Percentiles rank a stretch among this genome's conserved stretches.
Evolutionary conservation across 1,140 invertebrate species (phyloP).

Genomic region (Amphibalanus amphitrite): DNA sequence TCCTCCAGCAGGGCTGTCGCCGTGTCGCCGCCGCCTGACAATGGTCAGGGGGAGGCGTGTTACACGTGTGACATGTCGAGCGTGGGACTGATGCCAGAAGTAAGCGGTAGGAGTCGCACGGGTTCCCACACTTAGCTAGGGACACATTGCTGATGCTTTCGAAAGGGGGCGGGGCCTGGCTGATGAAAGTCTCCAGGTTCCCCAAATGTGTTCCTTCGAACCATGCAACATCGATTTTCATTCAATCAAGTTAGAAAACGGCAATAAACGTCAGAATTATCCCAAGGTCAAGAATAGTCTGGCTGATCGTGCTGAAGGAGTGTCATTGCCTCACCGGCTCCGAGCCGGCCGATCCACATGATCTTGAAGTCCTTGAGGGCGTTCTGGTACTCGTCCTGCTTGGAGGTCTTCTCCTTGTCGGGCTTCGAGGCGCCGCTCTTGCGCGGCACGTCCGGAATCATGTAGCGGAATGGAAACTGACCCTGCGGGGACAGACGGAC

Average conservation of each 20-base stretch:
- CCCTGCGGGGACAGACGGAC: too few species aligned
- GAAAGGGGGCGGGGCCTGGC: too few species aligned
- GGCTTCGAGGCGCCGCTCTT: not conserved
- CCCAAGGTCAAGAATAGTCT: too few species aligned
- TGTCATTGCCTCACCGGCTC: not conserved
- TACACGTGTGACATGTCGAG: too few species aligned
- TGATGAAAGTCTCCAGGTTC: too few species aligned
- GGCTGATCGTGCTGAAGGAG: too few species aligned
- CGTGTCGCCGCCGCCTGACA: not conserved
- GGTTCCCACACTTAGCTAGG: too few species aligned
- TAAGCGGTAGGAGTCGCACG: too few species aligned
- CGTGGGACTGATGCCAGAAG: too few species aligned
- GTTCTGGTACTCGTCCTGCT: not conserved
- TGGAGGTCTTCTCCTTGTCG: not conserved
- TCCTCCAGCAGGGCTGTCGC: not conserved
- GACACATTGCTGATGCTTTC: too few species aligned
- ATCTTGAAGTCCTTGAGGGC: not conserved
- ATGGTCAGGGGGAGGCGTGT: too few species aligned
- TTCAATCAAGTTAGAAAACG: not conserved
- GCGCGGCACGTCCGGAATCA: not conserved
- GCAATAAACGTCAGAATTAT: too few species aligned
- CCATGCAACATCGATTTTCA: not conserved
- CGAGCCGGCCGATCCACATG: not conserved
- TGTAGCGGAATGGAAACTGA: conserved; percentile 3
- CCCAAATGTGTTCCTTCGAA: not conserved